Evolutionary conservation across 2,113 vertebrate species (phyloP), one percentile per base, ranked within the genome.

Genomic region (Pogona vitticeps): DNA sequence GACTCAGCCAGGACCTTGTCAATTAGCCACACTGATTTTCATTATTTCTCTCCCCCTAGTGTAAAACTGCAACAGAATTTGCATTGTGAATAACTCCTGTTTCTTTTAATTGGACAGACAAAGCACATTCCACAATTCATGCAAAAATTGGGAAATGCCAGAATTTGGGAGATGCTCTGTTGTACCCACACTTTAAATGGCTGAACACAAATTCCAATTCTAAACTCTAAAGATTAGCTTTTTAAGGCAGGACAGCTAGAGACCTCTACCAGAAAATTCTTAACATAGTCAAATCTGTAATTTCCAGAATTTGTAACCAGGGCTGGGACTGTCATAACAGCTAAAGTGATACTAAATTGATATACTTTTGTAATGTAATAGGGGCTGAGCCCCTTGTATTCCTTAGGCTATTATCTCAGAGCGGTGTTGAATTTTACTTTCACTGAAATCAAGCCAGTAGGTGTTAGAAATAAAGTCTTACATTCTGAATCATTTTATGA

Each of bases 401-500:
- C n/a, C 59, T 86, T 33, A 73, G 59, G 52, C 71, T 67, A 0
- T 0, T 79, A 52, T 86, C 83, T 83, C 1, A 1, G 85, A 31
- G 67, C 72, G 9, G 0, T 87, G 6, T 26, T 71, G 76, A 73
- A 28, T 89, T 18, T 0, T 63, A 15, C 42, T 90, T 76, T 79
- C 76, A 84, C 83, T 81, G 89, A 91, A 89, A 84, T 89, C 90
- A 89, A 58, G 56, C 42, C 0, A 1, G 36, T 77, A 86, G n/a
- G 80, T 0, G 0, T 0, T 2, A 83, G 0, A 1, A 85, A 33
- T 42, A 2, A 81, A 88, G 12, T 71, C 1, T 6, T 77, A 68
- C 18, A 87, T 88, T 83, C 77, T 92, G 88, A 86, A 91, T 90
- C 75, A 82, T 84, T 89, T 83, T 56, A 91, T 91, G 90, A 92